These are phyloP conservation scores for Rana temporaria DNA, from an alignment of 2,113 vertebrate species.

Conservation along the genomic window DNA sequence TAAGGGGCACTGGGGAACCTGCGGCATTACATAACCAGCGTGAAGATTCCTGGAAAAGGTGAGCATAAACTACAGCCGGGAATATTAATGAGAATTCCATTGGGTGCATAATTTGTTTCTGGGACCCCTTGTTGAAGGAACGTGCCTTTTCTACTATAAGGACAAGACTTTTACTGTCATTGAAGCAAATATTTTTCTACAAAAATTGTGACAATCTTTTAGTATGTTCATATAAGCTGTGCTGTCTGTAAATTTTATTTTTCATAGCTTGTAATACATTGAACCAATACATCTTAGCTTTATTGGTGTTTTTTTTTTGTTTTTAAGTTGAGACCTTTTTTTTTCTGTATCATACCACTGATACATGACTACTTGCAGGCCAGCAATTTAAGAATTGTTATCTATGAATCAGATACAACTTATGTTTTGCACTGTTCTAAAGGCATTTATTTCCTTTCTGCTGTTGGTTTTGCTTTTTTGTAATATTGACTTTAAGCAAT, in stretches of 20 bases:
- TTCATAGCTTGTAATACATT: constrained; percentile 67
- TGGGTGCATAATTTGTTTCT: constrained; percentile 61
- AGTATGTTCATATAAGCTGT: constrained; percentile 59
- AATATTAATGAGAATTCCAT: constrained; percentile 29
- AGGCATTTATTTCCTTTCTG: constrained; percentile 30
- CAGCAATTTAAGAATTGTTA: constrained; percentile 7
- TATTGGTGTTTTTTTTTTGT: too few species aligned
- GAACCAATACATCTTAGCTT: constrained; percentile 50
- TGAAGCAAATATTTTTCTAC: constrained; percentile 64
- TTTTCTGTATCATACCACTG: constrained; percentile 5
- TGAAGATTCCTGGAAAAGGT: too few species aligned
- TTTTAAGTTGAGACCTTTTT: not conserved
- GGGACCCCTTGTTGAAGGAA: constrained; percentile 72
- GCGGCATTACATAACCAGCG: too few species aligned
- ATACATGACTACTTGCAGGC: constrained; percentile 28
- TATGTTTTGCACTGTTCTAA: constrained; percentile 48
- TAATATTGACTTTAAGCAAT: constrained; percentile 40
- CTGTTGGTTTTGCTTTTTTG: not conserved
- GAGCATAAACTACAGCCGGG: not conserved
- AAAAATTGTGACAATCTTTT: constrained; percentile 62
- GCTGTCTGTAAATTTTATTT: constrained; percentile 55
- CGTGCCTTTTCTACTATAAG: constrained; percentile 69
- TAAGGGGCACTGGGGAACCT: too few species aligned
- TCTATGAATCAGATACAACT: constrained; percentile 3
- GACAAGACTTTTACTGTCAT: constrained; percentile 66